Evolutionary conservation across 2,888 invertebrate species (phyloP).

Genomic region (Mylabris sibirica): DNA sequence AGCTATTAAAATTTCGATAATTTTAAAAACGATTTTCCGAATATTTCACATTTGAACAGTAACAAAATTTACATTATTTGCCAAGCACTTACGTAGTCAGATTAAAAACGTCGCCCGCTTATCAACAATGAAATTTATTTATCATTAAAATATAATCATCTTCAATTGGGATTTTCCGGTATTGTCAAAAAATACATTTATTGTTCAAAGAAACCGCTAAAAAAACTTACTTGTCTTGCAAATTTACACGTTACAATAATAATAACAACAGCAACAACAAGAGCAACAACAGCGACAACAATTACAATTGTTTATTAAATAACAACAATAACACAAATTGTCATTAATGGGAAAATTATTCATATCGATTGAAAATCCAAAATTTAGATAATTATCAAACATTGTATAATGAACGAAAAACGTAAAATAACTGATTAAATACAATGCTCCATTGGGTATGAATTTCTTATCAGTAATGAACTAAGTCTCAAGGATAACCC

Average conservation of each 20-base stretch:
- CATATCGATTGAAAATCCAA: constrained; percentile 33
- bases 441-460: constrained; percentile 33
- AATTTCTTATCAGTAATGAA: constrained; percentile 38
- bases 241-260: constrained; percentile 36
- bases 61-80: background rate
- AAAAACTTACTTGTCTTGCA: constrained; percentile 20
- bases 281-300: constrained; percentile 33
- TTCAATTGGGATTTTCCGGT: background rate
- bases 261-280: constrained; percentile 41
- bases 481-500: constrained; percentile 39
- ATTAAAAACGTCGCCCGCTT: background rate
- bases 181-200: background rate
- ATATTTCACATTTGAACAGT: background rate
- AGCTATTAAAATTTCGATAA: background rate
- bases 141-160: background rate
- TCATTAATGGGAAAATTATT: constrained; percentile 22
- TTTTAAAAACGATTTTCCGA: background rate
- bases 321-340: background rate
- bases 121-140: background rate
- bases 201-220: background rate
- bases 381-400: constrained; percentile 32
- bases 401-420: constrained; percentile 34
- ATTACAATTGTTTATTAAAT: constrained; percentile 10
- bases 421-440: constrained; percentile 36
- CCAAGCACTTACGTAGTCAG: constrained; percentile 6